Evolutionary conservation across 2,797 vertebrate species (phyloP).

Genomic region (Limosa lapponica): DNA sequence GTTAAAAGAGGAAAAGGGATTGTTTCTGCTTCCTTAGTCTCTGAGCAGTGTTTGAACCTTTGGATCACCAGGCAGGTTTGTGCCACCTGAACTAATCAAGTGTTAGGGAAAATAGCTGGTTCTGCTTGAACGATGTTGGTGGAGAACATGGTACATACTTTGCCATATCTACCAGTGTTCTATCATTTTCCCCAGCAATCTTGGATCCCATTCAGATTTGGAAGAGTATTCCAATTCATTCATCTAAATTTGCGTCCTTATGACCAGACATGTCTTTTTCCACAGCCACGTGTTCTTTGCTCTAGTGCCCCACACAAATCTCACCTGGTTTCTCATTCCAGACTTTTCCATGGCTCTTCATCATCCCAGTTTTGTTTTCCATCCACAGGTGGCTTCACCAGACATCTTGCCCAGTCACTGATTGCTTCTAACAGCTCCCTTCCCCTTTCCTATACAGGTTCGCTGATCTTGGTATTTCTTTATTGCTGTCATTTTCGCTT

Average conservation of each 20-base stretch:
- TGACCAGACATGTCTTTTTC: not conserved
- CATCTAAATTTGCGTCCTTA: not conserved
- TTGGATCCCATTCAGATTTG: not conserved
- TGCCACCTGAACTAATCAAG: not conserved
- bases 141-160: not conserved
- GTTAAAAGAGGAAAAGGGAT: not conserved
- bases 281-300: not conserved
- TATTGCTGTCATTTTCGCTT: not conserved
- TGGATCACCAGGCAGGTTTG: not conserved
- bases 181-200: not conserved
- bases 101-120: not conserved
- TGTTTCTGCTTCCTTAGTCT: not conserved
- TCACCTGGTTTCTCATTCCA: not conserved
- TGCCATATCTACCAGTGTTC: not conserved
- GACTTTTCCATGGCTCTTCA: not conserved
- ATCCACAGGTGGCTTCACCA: not conserved
- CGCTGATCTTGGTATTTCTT: not conserved
- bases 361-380: not conserved
- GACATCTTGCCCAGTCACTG: not conserved
- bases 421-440: not conserved
- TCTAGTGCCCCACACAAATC: not conserved
- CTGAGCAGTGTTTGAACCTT: not conserved
- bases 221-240: not conserved
- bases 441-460: not conserved
- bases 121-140: not conserved